A percentile compares a stretch with the other conserved stretches of the same genome.
These are phyloP conservation scores for Scotopteryx bipunctaria DNA, from an alignment of 2,888 invertebrate species.

Conservation along the genomic window DNA sequence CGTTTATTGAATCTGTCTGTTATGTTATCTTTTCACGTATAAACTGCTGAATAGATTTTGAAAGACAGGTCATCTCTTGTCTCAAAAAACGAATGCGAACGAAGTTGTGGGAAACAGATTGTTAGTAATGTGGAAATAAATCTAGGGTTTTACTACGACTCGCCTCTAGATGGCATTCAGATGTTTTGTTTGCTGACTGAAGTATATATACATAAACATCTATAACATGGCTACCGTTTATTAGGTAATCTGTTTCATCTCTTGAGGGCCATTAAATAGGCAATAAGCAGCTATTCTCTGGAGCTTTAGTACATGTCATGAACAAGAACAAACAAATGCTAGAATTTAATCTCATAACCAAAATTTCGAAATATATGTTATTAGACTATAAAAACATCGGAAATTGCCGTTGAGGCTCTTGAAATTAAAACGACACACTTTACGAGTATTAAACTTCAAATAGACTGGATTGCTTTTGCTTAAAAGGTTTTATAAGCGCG, in stretches of 20 bases:
- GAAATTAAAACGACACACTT: conserved; percentile 44
- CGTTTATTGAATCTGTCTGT: too few species aligned
- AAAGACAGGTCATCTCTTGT: too few species aligned
- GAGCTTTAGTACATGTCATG: conserved; percentile 53
- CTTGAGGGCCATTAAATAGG: conserved; percentile 59
- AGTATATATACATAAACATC: conserved; percentile 1
- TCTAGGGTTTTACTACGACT: too few species aligned
- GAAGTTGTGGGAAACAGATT: too few species aligned
- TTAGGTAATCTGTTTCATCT: conserved; percentile 59
- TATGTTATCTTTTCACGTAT: too few species aligned
- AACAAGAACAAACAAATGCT: conserved; percentile 59
- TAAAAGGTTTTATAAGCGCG: conserved; percentile 46
- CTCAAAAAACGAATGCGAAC: too few species aligned
- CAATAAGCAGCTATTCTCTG: conserved; percentile 54
- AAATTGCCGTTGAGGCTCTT: conserved; percentile 30
- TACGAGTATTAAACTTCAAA: conserved; percentile 43
- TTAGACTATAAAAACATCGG: conserved; percentile 41
- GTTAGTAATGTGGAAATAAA: too few species aligned
- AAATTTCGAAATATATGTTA: conserved; percentile 51
- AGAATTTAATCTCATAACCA: too few species aligned
- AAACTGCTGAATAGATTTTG: too few species aligned
- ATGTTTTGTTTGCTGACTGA: too few species aligned
- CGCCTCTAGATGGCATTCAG: too few species aligned
- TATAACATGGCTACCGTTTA: conserved; percentile 40
- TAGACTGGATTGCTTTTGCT: conserved; percentile 42